Evolutionary conservation across 1,140 invertebrate genomes (phyloP), one percentile per base, ranked within the genome.

Genomic region (Cylas formicarius): DNA sequence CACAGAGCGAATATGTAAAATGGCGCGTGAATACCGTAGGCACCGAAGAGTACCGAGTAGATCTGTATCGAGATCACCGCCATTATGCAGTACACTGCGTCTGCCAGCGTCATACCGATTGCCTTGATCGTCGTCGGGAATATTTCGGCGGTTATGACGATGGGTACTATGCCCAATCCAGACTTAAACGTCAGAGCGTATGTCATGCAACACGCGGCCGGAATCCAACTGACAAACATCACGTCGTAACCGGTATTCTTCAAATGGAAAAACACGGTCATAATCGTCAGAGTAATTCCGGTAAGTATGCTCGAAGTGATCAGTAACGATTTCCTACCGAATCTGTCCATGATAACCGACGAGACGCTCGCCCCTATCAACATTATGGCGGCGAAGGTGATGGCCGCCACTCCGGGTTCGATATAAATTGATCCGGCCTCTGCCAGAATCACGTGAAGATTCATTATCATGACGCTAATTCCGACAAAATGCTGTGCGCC

Each of bases 11-110:
- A 55, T 2, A 55, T 10, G 37, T 52, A 55, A 45, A 55, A 55
- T 34, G 52, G 52, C 13, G 34, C 44, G 26, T 52, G 29, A 13
- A 48, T 36, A 19, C 52, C 49, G 23, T 41, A 55, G 18, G 18
- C 16, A 5, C 41, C 4, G 18, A n/a, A 32, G n/a, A 54, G 31
- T n/a, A 9, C 19, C 4, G 20, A 19, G 19, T 80, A 86, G 44
- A 74, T 71, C 55, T 77, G 77, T 7, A 82, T 82, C 1, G 83
- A 72, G n/a, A 82, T 32, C 52, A 84, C 83, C 1, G 74, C 77
- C 56, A 48, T 44, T 16, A 54, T 16, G 13, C 52, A 40, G 34
- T 56, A 53, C 24, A 50, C 39, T 13, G 27, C 24, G 47, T 60
- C 53, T 4, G 51, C 42, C 33, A 56, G 33, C 3, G 56, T 57